These are phyloP conservation scores for Drosophila koepferae DNA, from an alignment of 2,888 invertebrate species.

Conservation along the genomic window DNA sequence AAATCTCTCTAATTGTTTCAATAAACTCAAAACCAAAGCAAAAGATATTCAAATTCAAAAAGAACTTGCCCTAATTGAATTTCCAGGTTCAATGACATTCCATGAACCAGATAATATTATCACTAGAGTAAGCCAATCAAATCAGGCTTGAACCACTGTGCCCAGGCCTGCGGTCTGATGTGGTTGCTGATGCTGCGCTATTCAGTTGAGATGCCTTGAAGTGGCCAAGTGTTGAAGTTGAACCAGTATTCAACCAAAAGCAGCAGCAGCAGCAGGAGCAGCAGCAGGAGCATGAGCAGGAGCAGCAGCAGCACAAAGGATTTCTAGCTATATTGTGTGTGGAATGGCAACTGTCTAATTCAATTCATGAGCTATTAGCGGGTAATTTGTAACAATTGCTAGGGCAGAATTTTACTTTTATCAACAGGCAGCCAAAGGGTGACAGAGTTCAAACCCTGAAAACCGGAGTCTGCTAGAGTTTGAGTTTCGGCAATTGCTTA, in stretches of 20 bases:
- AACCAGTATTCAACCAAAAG: conserved; percentile 11
- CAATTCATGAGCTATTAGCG: conserved; percentile 80
- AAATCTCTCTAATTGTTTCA: not conserved
- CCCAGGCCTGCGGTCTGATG: conserved; percentile 29
- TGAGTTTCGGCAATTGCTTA: conserved; percentile 40
- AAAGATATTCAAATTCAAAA: not conserved
- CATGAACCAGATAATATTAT: conserved; percentile 2
- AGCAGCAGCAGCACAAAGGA: conserved; percentile 31
- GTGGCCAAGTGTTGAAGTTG: conserved; percentile 73
- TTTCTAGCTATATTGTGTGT: conserved; percentile 14
- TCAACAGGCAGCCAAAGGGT: conserved; percentile 54
- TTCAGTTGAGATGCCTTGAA: conserved; percentile 72
- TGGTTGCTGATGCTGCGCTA: conserved; percentile 59
- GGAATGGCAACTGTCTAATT: conserved; percentile 49
- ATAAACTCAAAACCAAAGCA: too few relatives aligned
- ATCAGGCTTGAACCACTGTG: conserved; percentile 59
- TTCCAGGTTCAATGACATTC: conserved; percentile 30
- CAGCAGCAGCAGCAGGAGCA: not conserved
- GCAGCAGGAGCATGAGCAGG: not conserved
- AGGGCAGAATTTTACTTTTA: conserved; percentile 36
- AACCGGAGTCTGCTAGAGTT: conserved; percentile 51
- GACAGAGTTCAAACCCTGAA: conserved; percentile 73
- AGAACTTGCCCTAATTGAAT: not conserved
- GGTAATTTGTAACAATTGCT: conserved; percentile 80
- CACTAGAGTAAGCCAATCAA: not conserved